phyloP scores from a whole-genome alignment of 1,140 invertebrate species.

The Drosophila watanabei region DNA sequence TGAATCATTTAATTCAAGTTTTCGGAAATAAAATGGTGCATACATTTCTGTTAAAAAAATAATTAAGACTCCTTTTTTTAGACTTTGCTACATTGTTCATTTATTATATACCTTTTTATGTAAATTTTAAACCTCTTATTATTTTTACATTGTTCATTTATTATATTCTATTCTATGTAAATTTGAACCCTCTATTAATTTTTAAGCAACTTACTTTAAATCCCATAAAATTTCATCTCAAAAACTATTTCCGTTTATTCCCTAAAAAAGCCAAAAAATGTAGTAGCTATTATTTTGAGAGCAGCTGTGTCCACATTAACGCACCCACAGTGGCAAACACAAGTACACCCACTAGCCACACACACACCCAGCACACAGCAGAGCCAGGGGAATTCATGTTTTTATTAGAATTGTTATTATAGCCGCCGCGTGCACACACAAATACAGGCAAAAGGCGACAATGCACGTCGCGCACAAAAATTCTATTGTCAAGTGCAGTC shows the following conservation, averaged over 20 bases:
- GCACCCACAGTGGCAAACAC: conserved; percentile 27
- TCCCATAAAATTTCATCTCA: background rate
- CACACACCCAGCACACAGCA: conserved; percentile 8
- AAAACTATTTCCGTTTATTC: background rate
- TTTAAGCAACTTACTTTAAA: background rate
- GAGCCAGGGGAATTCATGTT: conserved; percentile 63
- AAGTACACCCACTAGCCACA: conserved; percentile 33
- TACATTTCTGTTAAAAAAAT: too few relatives aligned
- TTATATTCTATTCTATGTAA: background rate
- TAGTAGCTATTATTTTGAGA: conserved; percentile 8
- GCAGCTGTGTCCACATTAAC: conserved; percentile 34
- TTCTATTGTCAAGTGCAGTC: conserved; percentile 80
- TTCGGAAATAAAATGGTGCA: background rate
- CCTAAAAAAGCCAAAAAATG: background rate
- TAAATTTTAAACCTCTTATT: background rate
- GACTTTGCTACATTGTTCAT: background rate
- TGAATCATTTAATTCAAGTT: background rate
- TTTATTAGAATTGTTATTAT: conserved; percentile 70
- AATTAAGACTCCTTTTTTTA: background rate
- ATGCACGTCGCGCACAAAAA: conserved; percentile 51
- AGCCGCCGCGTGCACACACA: conserved; percentile 45
- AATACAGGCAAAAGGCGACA: conserved; percentile 41
- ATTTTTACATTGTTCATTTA: background rate
- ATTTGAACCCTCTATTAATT: background rate
- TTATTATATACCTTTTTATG: background rate